Percentiles rank a stretch among this genome's conserved stretches.
Evolutionary conservation across 2,113 vertebrate species (phyloP).

Genomic region (Acrocephalus kingi): DNA sequence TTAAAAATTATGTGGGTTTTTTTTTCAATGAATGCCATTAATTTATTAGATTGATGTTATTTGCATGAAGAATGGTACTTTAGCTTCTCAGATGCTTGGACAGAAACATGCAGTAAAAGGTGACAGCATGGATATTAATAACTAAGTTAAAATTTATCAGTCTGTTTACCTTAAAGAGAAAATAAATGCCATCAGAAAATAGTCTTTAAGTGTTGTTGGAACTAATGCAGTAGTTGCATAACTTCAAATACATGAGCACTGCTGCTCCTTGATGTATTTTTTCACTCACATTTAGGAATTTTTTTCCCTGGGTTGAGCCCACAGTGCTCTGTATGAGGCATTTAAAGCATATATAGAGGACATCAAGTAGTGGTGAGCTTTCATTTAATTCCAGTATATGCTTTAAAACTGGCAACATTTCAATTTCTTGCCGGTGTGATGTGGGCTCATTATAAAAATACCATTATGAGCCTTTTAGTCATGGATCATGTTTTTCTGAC

Average conservation of each 20-base stretch:
- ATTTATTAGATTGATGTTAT: not conserved
- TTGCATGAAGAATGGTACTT: not conserved
- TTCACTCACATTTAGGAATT: not conserved
- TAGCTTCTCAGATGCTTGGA: not conserved
- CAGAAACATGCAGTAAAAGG: not conserved
- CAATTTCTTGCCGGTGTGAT: not conserved
- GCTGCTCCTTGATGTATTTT: not conserved
- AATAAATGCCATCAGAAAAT: not conserved
- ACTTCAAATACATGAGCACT: not conserved
- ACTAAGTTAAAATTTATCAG: not conserved
- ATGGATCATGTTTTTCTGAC: conserved; percentile 22
- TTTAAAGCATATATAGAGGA: not conserved
- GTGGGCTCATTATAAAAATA: not conserved
- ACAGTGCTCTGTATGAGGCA: not conserved
- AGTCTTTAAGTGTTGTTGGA: not conserved
- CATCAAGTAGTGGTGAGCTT: not conserved
- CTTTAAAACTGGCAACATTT: not conserved
- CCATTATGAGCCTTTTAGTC: not conserved
- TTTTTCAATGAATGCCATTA: not conserved
- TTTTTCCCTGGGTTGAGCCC: not conserved
- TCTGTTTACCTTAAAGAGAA: not conserved
- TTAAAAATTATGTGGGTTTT: not conserved
- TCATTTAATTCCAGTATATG: not conserved
- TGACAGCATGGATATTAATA: not conserved
- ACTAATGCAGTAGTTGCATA: not conserved